These are phyloP conservation scores for Gambusia yucatana DNA, from an alignment of 2,797 vertebrate species.

Conservation along the genomic window DNA sequence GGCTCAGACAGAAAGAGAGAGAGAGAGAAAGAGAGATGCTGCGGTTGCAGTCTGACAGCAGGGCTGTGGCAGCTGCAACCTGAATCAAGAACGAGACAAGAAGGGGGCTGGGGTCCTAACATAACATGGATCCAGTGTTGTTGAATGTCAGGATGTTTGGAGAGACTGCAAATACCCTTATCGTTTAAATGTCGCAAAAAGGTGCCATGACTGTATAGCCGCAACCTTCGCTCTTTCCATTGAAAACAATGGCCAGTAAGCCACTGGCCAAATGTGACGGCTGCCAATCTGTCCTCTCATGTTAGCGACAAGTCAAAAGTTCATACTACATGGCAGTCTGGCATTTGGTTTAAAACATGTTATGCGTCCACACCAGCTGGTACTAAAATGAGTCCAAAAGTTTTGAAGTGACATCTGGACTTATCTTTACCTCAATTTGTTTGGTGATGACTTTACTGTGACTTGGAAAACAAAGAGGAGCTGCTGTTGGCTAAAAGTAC, in stretches of 20 bases:
- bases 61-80: slow-evolving; percentile 61
- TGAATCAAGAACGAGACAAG: slow-evolving; percentile 28
- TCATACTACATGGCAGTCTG: not conserved
- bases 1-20: slow-evolving; percentile 56
- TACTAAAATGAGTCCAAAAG: slow-evolving; percentile 15
- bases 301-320: slow-evolving; percentile 16
- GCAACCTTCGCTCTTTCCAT: slow-evolving; percentile 42
- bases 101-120: slow-evolving; percentile 27
- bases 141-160: slow-evolving; percentile 61
- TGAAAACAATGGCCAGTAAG: slow-evolving; percentile 47
- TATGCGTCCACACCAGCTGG: not conserved
- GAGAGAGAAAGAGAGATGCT: slow-evolving; percentile 55
- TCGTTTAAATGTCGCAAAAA: slow-evolving; percentile 61
- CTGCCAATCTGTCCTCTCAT: slow-evolving; percentile 34
- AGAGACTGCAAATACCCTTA: slow-evolving; percentile 52
- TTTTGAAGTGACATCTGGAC: slow-evolving; percentile 33
- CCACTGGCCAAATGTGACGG: slow-evolving; percentile 51
- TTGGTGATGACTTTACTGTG: slow-evolving; percentile 30
- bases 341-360: not conserved
- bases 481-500: slow-evolving; percentile 49
- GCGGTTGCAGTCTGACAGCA: slow-evolving; percentile 70
- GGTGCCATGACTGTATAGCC: slow-evolving; percentile 50
- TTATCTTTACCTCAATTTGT: slow-evolving; percentile 28
- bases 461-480: slow-evolving; percentile 35
- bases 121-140: slow-evolving; percentile 46